Evolutionary conservation across 2,888 invertebrate species (phyloP).

Genomic region (Bombyx huttoni): DNA sequence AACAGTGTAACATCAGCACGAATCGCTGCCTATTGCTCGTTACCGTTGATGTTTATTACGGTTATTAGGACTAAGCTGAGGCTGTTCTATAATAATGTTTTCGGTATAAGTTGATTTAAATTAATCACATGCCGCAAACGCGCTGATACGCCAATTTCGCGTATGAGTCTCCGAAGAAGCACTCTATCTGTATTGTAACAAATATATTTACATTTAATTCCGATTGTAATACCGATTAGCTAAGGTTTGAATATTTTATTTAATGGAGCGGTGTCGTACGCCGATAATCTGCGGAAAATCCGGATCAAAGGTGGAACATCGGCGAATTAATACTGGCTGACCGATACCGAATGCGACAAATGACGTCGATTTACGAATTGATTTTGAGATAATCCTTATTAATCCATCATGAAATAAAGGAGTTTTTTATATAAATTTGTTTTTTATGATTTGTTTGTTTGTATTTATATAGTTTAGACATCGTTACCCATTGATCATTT

Average conservation of each 20-base stretch:
- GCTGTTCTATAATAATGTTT: constrained; percentile 55
- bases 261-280: constrained; percentile 16
- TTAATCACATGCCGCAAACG: constrained; percentile 28
- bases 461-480: too few relatives aligned
- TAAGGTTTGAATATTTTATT: background rate
- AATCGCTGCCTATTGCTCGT: constrained; percentile 71
- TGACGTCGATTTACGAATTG: constrained; percentile 37
- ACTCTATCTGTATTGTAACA: too few relatives aligned
- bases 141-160: background rate
- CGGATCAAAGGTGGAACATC: constrained; percentile 34
- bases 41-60: constrained; percentile 70
- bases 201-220: too few relatives aligned
- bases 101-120: constrained; percentile 49
- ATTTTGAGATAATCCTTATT: constrained; percentile 30
- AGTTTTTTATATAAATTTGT: background rate
- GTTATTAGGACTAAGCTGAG: constrained; percentile 68
- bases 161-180: too few relatives aligned
- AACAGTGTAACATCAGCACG: constrained; percentile 72
- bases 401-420: constrained; percentile 11
- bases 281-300: constrained; percentile 40
- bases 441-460: background rate
- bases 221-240: background rate
- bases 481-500: too few relatives aligned
- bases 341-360: constrained; percentile 35
- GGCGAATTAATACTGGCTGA: constrained; percentile 41